These are phyloP conservation scores for Microplitis mediator DNA, from an alignment of 1,140 invertebrate genomes.

Conservation along the genomic window DNA sequence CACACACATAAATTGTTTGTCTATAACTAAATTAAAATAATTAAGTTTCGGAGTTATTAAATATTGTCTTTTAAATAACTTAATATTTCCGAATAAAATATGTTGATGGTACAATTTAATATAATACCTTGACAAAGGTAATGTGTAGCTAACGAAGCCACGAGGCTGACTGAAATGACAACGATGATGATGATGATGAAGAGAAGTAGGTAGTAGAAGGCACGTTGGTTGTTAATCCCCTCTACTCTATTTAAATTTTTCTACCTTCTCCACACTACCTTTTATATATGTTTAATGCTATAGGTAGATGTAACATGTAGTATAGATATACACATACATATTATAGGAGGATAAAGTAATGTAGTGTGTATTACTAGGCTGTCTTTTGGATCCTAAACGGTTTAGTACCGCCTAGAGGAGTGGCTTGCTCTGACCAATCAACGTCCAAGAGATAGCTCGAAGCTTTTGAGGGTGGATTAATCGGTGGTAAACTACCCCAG, in stretches of 20 bases:
- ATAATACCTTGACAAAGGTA: background rate
- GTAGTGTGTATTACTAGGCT: background rate
- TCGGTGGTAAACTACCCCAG: constrained; percentile 36
- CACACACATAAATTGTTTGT: too few relatives aligned
- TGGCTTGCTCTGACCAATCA: constrained; percentile 51
- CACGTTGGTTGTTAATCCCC: constrained; percentile 30
- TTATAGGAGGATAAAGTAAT: too few relatives aligned
- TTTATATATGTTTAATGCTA: too few relatives aligned
- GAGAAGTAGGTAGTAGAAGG: constrained; percentile 27
- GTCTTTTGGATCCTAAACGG: constrained; percentile 26
- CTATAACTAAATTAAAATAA: too few relatives aligned
- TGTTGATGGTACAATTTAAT: too few relatives aligned
- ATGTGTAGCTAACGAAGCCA: constrained; percentile 50
- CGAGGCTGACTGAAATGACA: constrained; percentile 47
- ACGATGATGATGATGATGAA: constrained; percentile 26
- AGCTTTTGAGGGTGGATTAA: constrained; percentile 40
- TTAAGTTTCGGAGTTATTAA: too few relatives aligned
- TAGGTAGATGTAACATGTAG: too few relatives aligned
- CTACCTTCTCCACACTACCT: too few relatives aligned
- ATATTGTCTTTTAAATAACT: too few relatives aligned
- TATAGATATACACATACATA: too few relatives aligned
- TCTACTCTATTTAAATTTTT: background rate
- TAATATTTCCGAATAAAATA: too few relatives aligned
- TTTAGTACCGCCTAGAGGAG: constrained; percentile 54
- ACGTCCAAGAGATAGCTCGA: background rate